A percentile compares a stretch with the other conserved stretches of the same genome.
These are phyloP conservation scores for Gryllus bimaculatus DNA, from an alignment of 1,140 invertebrate species.

Conservation along the genomic window DNA sequence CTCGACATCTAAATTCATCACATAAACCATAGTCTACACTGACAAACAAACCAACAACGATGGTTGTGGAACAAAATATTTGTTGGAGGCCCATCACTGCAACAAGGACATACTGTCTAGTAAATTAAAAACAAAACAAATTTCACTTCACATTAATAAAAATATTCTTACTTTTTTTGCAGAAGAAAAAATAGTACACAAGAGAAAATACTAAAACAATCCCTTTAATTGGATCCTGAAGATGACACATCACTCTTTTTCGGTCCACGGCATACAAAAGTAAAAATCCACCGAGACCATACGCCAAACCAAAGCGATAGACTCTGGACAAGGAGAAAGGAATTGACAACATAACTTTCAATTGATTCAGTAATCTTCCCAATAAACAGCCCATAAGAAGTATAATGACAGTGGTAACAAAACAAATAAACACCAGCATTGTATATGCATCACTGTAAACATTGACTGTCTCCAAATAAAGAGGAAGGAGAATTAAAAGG, in stretches of 20 bases:
- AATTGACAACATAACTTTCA: conserved; percentile 20
- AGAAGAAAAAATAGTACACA: conserved; percentile 50
- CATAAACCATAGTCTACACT: conserved; percentile 51
- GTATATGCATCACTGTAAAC: conserved; percentile 21
- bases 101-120: conserved; percentile 24
- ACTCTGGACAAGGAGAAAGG: conserved; percentile 21
- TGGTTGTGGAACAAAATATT: conserved; percentile 47
- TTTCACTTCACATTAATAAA: background rate
- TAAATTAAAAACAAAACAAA: background rate
- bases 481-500: conserved; percentile 19
- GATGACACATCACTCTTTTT: conserved; percentile 44
- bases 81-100: conserved; percentile 47
- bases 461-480: conserved; percentile 20
- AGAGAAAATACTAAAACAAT: conserved; percentile 45
- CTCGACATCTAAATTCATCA: conserved; percentile 49
- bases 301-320: conserved; percentile 23
- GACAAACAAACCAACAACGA: conserved; percentile 49
- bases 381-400: conserved; percentile 12
- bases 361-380: conserved; percentile 11
- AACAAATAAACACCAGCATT: conserved; percentile 16
- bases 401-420: conserved; percentile 8
- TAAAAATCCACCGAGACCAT: conserved; percentile 24
- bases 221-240: conserved; percentile 50
- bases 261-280: conserved; percentile 32
- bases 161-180: conserved; percentile 42